Base-by-base conservation (phyloP, 2,888 invertebrate genomes). In the Bibio marci region DNA sequence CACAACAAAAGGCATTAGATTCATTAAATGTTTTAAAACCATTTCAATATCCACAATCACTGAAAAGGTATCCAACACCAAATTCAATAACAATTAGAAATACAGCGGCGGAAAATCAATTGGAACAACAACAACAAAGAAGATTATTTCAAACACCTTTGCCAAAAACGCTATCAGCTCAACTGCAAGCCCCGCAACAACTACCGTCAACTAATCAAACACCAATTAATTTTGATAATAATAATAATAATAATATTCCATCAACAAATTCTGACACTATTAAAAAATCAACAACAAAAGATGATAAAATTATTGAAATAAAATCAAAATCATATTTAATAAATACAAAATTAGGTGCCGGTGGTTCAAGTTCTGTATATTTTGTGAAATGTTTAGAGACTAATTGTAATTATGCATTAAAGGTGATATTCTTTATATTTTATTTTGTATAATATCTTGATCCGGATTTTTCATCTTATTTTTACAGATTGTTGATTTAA, bases 361-460 rank as follows among this genome's bases (percentile, higher is more conserved):
- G 92, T n/a, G 92, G 91, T 30, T 88, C 88, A 40, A 86, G 90
- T 52, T 76, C 81, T 58, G 92, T 92, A 4, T 79, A 52, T 39
- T 44, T 58, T 30, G 57, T 58, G 0, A 49, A 51, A n/a, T 51
- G 52, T 3, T 48, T 50, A 25, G 51, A 52, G 8, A 51, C 49
- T 7, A 52, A 51, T 7, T 47, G 49, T 27, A 54, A 59, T 40
- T 58, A 51, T 40, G 62, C 62, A 0, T 37, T 62, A 1, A 62
- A 62, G 44, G 54, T 54, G 44, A 28, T 13, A 19, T 13, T n/a
- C n/a, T n/a, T n/a, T n/a, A n/a, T n/a, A n/a, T n/a, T n/a, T n/a
- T n/a, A n/a, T n/a, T n/a, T n/a, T n/a, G n/a, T n/a, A n/a, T n/a
- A n/a, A n/a, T n/a, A n/a, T n/a, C n/a, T n/a, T n/a, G n/a, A n/a